Conservation (phyloP, 2,113 vertebrate genomes). For the Pedetes capensis region DNA sequence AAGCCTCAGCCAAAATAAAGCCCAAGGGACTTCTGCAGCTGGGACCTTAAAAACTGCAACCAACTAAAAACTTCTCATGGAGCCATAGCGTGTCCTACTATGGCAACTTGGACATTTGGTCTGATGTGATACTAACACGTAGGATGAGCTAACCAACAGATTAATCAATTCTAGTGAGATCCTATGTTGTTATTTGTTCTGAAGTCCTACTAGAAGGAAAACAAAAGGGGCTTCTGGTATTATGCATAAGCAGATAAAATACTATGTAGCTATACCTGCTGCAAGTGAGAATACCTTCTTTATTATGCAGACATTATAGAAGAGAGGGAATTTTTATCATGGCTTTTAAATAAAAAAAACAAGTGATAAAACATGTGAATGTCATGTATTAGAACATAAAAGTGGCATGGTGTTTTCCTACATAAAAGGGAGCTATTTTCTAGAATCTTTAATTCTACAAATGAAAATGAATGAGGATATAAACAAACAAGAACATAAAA, state of each 20-base stretch:
- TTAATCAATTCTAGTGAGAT: background rate
- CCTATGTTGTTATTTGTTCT: background rate
- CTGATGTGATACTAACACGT: background rate
- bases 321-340: background rate
- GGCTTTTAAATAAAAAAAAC: conserved; percentile 29
- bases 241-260: background rate
- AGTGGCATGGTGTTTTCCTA: conserved; percentile 24
- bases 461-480: background rate
- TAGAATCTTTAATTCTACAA: conserved; percentile 18
- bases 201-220: background rate
- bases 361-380: conserved; percentile 40
- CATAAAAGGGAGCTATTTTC: conserved; percentile 5
- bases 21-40: background rate
- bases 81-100: too few species aligned
- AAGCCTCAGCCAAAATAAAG: conserved; percentile 3
- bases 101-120: background rate
- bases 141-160: background rate
- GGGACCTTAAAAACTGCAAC: background rate
- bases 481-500: background rate
- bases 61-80: background rate
- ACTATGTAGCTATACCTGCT: background rate
- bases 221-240: background rate
- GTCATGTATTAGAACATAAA: background rate
- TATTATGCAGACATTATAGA: background rate
- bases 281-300: background rate